phyloP scores from a whole-genome alignment of 2,888 invertebrate genomes.

The Agonopterix heracliana region DNA sequence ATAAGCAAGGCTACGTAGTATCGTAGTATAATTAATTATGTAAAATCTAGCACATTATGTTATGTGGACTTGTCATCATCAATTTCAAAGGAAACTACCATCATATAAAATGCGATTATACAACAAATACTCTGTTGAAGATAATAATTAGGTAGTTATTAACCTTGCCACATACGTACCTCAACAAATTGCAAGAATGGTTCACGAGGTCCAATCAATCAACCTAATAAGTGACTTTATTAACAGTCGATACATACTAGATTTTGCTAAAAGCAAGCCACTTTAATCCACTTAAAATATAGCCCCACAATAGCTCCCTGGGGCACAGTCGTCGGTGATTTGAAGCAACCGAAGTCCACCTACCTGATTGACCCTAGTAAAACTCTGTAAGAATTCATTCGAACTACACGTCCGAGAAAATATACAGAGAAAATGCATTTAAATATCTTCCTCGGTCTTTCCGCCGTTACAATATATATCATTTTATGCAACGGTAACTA shows the following conservation, averaged over 20 bases:
- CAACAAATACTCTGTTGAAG: no score
- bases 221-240: constrained; percentile 50
- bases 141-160: no score
- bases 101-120: no score
- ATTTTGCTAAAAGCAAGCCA: constrained; percentile 52
- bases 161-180: no score
- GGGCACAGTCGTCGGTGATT: constrained; percentile 34
- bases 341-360: constrained; percentile 32
- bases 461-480: constrained; percentile 26
- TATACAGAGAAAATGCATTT: constrained; percentile 35
- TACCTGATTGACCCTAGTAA: constrained; percentile 34
- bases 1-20: no score
- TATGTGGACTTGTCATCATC: no score
- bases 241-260: constrained; percentile 41
- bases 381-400: constrained; percentile 36
- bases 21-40: no score
- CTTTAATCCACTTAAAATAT: constrained; percentile 68
- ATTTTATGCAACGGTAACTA: constrained; percentile 34
- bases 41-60: no score
- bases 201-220: constrained; percentile 39
- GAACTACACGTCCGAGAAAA: constrained; percentile 40
- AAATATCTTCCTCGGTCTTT: constrained; percentile 28
- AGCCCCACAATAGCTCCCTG: constrained; percentile 48
- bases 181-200: background rate
- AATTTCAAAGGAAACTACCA: no score